phyloP scores from a whole-genome alignment of 2,888 invertebrate genomes.

The Nudaria mundana region DNA sequence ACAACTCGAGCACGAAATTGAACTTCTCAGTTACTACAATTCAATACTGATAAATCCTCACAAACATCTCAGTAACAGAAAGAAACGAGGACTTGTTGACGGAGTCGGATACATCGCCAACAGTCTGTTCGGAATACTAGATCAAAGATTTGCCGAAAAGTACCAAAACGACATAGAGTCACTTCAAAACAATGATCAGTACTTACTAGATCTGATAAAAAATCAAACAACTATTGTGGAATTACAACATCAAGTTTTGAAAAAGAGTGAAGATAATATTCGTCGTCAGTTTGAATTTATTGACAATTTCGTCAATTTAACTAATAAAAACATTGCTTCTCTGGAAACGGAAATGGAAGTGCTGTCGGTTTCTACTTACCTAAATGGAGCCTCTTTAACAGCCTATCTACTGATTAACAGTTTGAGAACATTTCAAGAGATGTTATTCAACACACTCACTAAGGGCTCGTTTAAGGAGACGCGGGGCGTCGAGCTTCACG shows the following conservation, averaged over 20 bases:
- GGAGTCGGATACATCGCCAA: neutral
- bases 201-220: too few species aligned
- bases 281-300: conserved; percentile 6
- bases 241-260: neutral
- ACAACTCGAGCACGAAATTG: conserved; percentile 8
- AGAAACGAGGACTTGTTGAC: neutral
- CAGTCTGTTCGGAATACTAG: neutral
- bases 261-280: neutral
- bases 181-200: neutral
- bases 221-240: neutral
- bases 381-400: neutral
- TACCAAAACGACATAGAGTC: neutral
- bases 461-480: too few species aligned
- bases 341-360: too few species aligned
- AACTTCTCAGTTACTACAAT: conserved; percentile 5
- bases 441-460: neutral
- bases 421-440: neutral
- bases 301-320: neutral
- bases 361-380: neutral
- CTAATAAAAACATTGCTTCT: too few species aligned
- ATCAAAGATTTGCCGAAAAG: neutral
- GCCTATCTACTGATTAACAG: neutral
- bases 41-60: conserved; percentile 3
- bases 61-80: conserved; percentile 5
- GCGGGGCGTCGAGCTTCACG: too few species aligned